Evolutionary conservation across 2,888 invertebrate genomes (phyloP).

Genomic region (Odontocolon sp.): DNA sequence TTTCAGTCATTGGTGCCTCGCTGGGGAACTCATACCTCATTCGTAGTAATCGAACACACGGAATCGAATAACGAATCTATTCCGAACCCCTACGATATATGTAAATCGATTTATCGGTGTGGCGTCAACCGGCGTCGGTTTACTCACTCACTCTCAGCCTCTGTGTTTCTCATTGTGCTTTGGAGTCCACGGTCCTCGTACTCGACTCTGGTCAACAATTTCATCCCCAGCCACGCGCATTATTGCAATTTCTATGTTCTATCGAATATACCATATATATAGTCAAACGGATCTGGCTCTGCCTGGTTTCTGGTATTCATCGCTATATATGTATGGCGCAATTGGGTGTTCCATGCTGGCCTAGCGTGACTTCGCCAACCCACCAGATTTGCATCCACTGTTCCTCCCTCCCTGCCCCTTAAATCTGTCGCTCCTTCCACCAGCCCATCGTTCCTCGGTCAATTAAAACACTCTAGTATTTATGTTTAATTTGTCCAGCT

Average conservation of each 20-base stretch:
- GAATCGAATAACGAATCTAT: slow-evolving; percentile 58
- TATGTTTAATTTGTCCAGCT: slow-evolving; percentile 65
- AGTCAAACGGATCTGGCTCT: neutral
- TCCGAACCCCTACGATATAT: slow-evolving; percentile 57
- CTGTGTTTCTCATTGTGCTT: slow-evolving; percentile 30
- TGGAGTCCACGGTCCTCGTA: slow-evolving; percentile 61
- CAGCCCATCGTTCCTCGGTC: slow-evolving; percentile 27
- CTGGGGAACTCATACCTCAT: slow-evolving; percentile 24
- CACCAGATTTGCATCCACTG: slow-evolving; percentile 71
- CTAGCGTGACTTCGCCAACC: slow-evolving; percentile 56
- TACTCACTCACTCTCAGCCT: neutral
- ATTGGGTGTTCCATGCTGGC: slow-evolving; percentile 52
- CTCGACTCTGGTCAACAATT: slow-evolving; percentile 75
- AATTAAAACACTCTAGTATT: slow-evolving; percentile 63
- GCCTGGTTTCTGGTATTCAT: slow-evolving; percentile 13
- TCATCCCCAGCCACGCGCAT: slow-evolving; percentile 68
- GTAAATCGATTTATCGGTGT: slow-evolving; percentile 55
- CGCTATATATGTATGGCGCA: neutral
- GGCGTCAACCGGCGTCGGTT: slow-evolving; percentile 30
- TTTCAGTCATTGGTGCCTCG: slow-evolving; percentile 28
- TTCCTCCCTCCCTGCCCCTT: neutral
- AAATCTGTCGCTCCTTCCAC: too few relatives aligned
- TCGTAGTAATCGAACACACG: slow-evolving; percentile 18
- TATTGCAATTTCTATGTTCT: slow-evolving; percentile 70
- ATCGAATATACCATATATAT: slow-evolving; percentile 20